phyloP scores from a whole-genome alignment of 2,797 vertebrate species.

The Cryptoblepharus egeriae region DNA sequence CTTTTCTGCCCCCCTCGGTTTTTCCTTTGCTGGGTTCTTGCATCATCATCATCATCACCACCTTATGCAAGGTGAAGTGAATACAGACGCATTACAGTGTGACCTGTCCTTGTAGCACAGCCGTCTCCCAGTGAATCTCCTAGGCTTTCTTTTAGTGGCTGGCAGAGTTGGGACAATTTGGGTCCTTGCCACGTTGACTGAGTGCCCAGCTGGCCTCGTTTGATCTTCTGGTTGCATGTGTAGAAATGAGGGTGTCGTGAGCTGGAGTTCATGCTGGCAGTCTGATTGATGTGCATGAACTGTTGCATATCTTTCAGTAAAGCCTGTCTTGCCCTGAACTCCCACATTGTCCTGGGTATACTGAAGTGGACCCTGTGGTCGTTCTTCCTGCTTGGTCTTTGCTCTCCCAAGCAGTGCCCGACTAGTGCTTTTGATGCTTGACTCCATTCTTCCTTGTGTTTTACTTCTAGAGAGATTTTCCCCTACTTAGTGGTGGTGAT shows the following conservation, averaged over 20 bases:
- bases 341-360: neutral
- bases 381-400: neutral
- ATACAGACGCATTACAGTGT: too few relatives aligned
- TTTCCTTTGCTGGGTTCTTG: neutral
- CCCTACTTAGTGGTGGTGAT: slow-evolving; percentile 98
- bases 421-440: neutral
- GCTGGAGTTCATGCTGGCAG: neutral
- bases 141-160: neutral
- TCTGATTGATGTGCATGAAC: too few relatives aligned
- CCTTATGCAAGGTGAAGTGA: neutral
- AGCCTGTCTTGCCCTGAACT: neutral
- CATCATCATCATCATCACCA: neutral
- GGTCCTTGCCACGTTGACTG: neutral
- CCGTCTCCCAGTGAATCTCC: neutral
- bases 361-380: neutral
- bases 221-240: neutral
- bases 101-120: neutral
- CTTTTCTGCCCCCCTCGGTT: too few relatives aligned
- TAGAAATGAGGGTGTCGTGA: too few relatives aligned
- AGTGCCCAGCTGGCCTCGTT: neutral
- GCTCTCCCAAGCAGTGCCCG: neutral
- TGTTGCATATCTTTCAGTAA: neutral
- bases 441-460: neutral
- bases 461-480: slow-evolving; percentile 90
- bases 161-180: neutral